Evolutionary conservation across 2,888 invertebrate species (phyloP).

Genomic region (Acrobasis suavella): DNA sequence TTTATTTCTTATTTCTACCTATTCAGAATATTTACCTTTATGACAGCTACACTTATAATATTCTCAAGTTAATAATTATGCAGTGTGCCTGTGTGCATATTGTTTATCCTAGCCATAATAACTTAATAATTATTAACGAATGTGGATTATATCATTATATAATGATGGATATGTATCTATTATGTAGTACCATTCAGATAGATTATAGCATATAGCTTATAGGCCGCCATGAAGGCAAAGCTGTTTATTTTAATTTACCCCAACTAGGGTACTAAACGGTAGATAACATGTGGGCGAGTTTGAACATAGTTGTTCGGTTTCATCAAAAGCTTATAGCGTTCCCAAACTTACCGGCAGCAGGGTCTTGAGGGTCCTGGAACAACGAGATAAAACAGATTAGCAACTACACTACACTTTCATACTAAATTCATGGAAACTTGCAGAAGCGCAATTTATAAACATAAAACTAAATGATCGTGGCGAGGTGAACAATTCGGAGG

Average conservation of each 20-base stretch:
- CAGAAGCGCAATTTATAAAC: slow-evolving; percentile 55
- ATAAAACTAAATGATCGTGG: slow-evolving; percentile 26
- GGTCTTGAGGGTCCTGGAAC: slow-evolving; percentile 73
- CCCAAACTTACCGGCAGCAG: slow-evolving; percentile 61
- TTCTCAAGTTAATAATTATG: too few species aligned
- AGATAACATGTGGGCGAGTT: slow-evolving; percentile 11
- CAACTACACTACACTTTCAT: neutral
- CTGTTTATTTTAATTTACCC: neutral
- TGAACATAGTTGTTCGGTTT: slow-evolving; percentile 12
- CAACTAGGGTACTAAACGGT: neutral
- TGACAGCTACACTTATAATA: too few species aligned
- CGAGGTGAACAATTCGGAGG: neutral
- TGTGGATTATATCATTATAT: too few species aligned
- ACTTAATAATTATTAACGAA: too few species aligned
- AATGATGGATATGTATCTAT: neutral
- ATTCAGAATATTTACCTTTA: too few species aligned
- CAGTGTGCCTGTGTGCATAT: too few species aligned
- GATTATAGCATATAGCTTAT: neutral
- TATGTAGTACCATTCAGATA: too few species aligned
- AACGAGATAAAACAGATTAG: slow-evolving; percentile 40
- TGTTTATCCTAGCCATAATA: too few species aligned
- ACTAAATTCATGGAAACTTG: slow-evolving; percentile 25
- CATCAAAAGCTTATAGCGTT: slow-evolving; percentile 19
- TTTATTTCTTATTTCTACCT: too few species aligned
- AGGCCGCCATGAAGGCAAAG: too few species aligned